Evolutionary conservation across 1,140 invertebrate species (phyloP).

Genomic region (Caenorhabditis inopinata): DNA sequence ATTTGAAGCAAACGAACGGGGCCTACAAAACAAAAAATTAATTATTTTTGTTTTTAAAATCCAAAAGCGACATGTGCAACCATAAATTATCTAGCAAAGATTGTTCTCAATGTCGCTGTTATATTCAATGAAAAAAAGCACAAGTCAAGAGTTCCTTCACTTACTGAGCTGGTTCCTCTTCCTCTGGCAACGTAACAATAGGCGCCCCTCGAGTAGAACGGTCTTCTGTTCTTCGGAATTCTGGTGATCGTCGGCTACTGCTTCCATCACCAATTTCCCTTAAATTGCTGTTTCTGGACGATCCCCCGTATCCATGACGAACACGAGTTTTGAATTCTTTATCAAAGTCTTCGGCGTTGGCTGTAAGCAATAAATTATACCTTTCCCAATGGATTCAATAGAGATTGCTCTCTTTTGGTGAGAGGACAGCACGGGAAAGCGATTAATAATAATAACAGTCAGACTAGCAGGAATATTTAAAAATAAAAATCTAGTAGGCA

Average conservation of each 20-base stretch:
- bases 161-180: conserved; percentile 24
- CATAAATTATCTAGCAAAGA: too few species aligned
- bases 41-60: too few species aligned
- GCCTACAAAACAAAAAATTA: not conserved
- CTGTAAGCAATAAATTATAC: conserved; percentile 43
- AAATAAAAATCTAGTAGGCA: too few species aligned
- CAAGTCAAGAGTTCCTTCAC: not conserved
- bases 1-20: not conserved
- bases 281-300: not conserved
- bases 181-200: conserved; percentile 40
- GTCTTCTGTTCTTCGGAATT: not conserved
- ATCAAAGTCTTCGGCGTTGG: conserved; percentile 60
- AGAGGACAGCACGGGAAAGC: too few species aligned
- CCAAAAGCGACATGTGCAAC: too few species aligned
- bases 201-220: not conserved
- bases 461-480: too few species aligned
- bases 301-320: not conserved
- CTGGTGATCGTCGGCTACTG: not conserved
- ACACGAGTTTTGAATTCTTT: conserved; percentile 56
- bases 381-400: too few species aligned
- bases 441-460: too few species aligned
- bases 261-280: not conserved
- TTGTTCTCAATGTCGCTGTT: too few species aligned
- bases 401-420: too few species aligned
- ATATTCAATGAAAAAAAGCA: too few species aligned